Evolutionary conservation across 2,797 vertebrate species (phyloP), one percentile per base, ranked within the genome.

Genomic region (Lutjanus argentimaculatus): DNA sequence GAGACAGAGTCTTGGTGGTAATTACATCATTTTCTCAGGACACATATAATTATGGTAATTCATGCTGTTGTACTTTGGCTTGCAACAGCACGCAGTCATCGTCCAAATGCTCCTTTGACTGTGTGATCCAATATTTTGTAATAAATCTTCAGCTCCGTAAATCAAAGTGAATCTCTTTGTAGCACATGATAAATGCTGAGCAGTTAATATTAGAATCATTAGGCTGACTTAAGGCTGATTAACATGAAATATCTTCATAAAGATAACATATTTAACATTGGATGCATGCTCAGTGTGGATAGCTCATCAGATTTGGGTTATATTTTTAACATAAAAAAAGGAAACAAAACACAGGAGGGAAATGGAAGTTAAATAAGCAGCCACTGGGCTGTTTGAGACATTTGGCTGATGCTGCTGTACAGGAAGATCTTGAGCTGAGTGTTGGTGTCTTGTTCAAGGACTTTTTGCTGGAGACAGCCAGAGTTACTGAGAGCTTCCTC

Each of bases 11-110:
- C 70, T 67, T 69, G 75, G 77, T 21, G 63, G 80, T 88, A 88
- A 92, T 91, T 86, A 79, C 87, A 88, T 83, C 45, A 87, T 92
- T 90, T 90, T 91, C 78, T 79, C 67, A 81, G 80, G 79, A 83
- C 71, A 68, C 80, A 46, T 84, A 56, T 92, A 89, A 92, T 94
- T 92, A 91, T 30, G 74, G 73, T 92, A 81, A 91, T 92, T 89
- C 71, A 67, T 75, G 84, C 64, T 85, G 82, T 86, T 90, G 89
- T 85, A 80, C 63, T 77, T 63, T 69, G 80, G 84, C 72, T 74
- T 83, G 85, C 78, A 79, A 11, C 70, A 72, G 70, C 76, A 68
- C 56, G 77, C 77, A 68, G 45, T 25, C 56, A 81, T 75, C 66
- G 78, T 57, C 56, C 61, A 64, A 69, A 78, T 63, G 16, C 40